These are phyloP conservation scores for Chaetura pelagica DNA, from an alignment of 2,113 vertebrate species.

Conservation along the genomic window DNA sequence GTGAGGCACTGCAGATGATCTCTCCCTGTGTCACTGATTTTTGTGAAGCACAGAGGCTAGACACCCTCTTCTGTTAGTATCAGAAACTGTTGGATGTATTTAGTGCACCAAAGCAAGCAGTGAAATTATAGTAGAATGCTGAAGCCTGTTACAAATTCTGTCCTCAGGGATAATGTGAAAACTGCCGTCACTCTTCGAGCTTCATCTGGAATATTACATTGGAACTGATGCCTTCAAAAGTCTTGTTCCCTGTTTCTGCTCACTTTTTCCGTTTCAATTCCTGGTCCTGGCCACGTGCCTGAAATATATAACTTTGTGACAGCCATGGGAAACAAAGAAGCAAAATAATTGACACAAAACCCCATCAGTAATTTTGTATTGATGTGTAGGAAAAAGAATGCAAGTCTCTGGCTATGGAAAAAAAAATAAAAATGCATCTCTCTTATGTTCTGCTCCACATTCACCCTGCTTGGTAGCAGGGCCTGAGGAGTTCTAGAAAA, in stretches of 20 bases:
- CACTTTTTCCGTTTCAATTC: not conserved
- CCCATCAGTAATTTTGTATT: not conserved
- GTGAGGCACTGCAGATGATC: not conserved
- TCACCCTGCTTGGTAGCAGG: not conserved
- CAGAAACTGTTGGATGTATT: constrained; percentile 23
- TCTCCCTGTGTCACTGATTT: not conserved
- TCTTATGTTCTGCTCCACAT: not conserved
- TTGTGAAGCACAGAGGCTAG: not conserved
- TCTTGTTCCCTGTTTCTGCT: not conserved
- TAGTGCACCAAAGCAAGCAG: not conserved
- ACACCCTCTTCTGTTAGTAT: constrained; percentile 41
- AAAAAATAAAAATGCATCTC: no score
- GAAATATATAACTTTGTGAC: not conserved
- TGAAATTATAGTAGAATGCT: not conserved
- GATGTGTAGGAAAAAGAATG: not conserved
- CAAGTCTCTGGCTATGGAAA: not conserved
- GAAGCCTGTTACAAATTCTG: not conserved
- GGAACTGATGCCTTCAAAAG: not conserved
- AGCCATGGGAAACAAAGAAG: not conserved
- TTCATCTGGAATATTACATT: not conserved
- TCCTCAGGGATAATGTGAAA: not conserved
- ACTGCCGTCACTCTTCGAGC: not conserved
- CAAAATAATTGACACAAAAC: not conserved
- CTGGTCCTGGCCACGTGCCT: not conserved
- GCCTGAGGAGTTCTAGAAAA: not conserved